Evolutionary conservation across 2,797 vertebrate species (phyloP).

Genomic region (Pempheris klunzingeri): DNA sequence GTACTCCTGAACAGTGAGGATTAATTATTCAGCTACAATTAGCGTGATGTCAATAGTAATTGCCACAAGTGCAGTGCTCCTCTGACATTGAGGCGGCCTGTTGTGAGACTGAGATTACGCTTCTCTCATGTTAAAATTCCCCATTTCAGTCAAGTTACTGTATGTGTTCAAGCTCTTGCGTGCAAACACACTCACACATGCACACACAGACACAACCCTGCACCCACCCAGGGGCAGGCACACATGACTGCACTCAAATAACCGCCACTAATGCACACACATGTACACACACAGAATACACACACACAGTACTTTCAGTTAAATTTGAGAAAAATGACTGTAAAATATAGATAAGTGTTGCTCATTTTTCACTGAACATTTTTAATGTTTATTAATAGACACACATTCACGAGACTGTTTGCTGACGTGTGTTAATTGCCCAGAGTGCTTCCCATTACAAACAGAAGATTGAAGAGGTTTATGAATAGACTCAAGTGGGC

Average conservation of each 20-base stretch:
- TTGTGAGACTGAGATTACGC: slow-evolving; percentile 64
- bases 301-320: slow-evolving; percentile 8
- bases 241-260: slow-evolving; percentile 51
- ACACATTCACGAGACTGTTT: slow-evolving; percentile 18
- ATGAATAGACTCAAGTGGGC: slow-evolving; percentile 16
- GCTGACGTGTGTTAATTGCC: slow-evolving; percentile 26
- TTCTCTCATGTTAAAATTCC: slow-evolving; percentile 69
- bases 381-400: slow-evolving; percentile 41
- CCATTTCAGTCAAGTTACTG: slow-evolving; percentile 59
- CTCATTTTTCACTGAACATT: slow-evolving; percentile 35
- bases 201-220: slow-evolving; percentile 11
- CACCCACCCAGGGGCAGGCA: slow-evolving; percentile 28
- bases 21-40: slow-evolving; percentile 85
- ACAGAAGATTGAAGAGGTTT: slow-evolving; percentile 15
- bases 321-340: slow-evolving; percentile 32
- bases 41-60: slow-evolving; percentile 84
- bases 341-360: slow-evolving; percentile 43
- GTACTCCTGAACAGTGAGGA: slow-evolving; percentile 66
- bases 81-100: slow-evolving; percentile 74
- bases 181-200: not conserved
- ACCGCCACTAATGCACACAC: slow-evolving; percentile 33
- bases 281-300: slow-evolving; percentile 18
- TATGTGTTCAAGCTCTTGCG: slow-evolving; percentile 28
- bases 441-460: slow-evolving; percentile 24
- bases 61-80: slow-evolving; percentile 71